Conservation (phyloP, 2,888 invertebrate species). For the Drosophila neonasuta region DNA sequence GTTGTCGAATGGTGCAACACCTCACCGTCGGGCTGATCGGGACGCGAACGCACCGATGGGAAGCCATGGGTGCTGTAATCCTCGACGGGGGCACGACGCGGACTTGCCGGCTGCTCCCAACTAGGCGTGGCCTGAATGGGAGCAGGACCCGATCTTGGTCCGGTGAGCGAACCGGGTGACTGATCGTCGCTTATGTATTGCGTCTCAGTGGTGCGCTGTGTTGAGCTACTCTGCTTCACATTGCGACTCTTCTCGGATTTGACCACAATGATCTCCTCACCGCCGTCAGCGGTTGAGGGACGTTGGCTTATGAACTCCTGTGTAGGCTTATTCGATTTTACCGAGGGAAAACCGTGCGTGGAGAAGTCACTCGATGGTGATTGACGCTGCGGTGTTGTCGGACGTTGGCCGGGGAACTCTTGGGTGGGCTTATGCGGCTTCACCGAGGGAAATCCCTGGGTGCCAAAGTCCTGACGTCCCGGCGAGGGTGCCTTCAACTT, state of each 20-base stretch:
- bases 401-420: constrained; percentile 67
- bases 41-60: constrained; percentile 63
- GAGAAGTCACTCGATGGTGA: constrained; percentile 59
- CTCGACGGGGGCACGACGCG: constrained; percentile 42
- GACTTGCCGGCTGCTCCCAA: constrained; percentile 58
- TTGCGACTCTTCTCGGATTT: constrained; percentile 73
- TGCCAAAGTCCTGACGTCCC: constrained; percentile 58
- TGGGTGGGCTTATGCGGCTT: constrained; percentile 72
- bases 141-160: not conserved
- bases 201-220: constrained; percentile 71
- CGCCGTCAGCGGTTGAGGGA: constrained; percentile 56
- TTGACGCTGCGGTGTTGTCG: constrained; percentile 49
- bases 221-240: constrained; percentile 68
- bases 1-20: constrained; percentile 27
- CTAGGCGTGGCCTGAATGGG: constrained; percentile 40
- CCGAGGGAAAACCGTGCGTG: constrained; percentile 79
- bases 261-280: constrained; percentile 69
- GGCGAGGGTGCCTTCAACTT: constrained; percentile 34
- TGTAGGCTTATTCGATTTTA: constrained; percentile 68
- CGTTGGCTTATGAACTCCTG: constrained; percentile 67
- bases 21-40: constrained; percentile 62
- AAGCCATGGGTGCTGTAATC: constrained; percentile 72
- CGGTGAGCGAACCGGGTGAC: not conserved
- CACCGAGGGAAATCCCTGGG: constrained; percentile 76
- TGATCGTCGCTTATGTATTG: constrained; percentile 61